Base-by-base conservation (phyloP, 2,113 vertebrate genomes). In the Bos javanicus region DNA sequence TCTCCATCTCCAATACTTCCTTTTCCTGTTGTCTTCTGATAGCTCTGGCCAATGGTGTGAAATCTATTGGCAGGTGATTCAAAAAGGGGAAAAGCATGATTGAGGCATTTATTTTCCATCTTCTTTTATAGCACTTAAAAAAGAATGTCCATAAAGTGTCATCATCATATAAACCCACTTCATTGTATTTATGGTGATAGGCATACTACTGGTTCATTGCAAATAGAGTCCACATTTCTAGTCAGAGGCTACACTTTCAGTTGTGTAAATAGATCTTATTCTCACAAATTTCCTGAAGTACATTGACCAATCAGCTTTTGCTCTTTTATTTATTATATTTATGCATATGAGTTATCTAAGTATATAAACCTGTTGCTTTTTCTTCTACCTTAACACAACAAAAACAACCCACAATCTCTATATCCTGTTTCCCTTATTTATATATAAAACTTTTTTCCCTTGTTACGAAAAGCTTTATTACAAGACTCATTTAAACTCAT, bases 1-100 rank as follows among this genome's bases (percentile, higher is more conserved):
- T 54, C 57, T 15, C 3, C 0, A 6, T 30, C 6, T 60, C 10
- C 2, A 62, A 25, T 2, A 43, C 5, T 14, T 71, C 14, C 3
- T n/a, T n/a, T n/a, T 3, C 21, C 1, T 13, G 3, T 2, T 60
- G 15, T 33, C 33, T 88, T 67, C 43, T 50, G 30, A 3, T 11
- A 74, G 33, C 2, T 9, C 28, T 76, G 30, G 43, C 21, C 25
- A 78, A 11, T 19, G 33, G 3, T 30, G 7, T 43, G 23, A 57
- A 10, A 87, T 11, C 1, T 16, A 67, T 1, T 85, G 74, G 8
- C 33, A 62, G 26, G 19, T 80, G 10, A 71, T n/a, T 50, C 9
- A 84, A n/a, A 81, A 57, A 56, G 30, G 13, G 54, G 19, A 30
- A 39, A 82, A 48, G 3, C 17, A 60, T 81, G 25, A 19, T 1